Conservation (phyloP, 1,140 invertebrate genomes). For the Ladona fulva region DNA sequence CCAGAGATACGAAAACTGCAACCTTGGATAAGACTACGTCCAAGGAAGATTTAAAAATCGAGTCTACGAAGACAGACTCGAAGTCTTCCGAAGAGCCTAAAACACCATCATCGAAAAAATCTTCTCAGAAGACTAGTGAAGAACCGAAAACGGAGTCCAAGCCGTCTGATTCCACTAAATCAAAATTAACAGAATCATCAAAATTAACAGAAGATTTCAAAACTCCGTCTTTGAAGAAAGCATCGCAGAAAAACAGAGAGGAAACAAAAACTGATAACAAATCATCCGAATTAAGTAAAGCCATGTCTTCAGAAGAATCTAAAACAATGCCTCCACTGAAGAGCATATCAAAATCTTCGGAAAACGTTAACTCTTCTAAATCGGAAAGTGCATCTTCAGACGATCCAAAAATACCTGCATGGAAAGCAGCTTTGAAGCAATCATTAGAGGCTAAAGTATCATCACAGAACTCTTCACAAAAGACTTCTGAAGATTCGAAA, state of each 20-base stretch:
- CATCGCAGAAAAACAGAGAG: background rate
- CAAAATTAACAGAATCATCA: background rate
- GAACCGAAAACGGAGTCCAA: background rate
- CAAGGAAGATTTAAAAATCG: background rate
- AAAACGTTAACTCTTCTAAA: constrained; percentile 27
- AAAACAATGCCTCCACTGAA: too few relatives aligned
- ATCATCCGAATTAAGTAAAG: too few relatives aligned
- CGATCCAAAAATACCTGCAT: constrained; percentile 26
- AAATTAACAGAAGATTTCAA: background rate
- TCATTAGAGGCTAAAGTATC: too few relatives aligned
- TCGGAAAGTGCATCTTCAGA: constrained; percentile 22
- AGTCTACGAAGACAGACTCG: background rate
- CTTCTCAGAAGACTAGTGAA: background rate
- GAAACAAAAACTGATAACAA: too few relatives aligned
- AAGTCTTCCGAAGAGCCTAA: background rate
- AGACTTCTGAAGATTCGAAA: too few relatives aligned
- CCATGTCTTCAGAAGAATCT: too few relatives aligned
- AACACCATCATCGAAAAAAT: background rate
- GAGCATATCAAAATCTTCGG: too few relatives aligned
- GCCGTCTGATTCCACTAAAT: background rate
- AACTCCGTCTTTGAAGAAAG: background rate
- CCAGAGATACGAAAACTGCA: constrained; percentile 21
- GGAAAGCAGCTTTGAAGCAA: constrained; percentile 18
- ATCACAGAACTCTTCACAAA: too few relatives aligned
- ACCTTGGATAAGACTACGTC: background rate